These are phyloP conservation scores for Ephialtes manifestator DNA, from an alignment of 2,888 invertebrate genomes.

Conservation along the genomic window DNA sequence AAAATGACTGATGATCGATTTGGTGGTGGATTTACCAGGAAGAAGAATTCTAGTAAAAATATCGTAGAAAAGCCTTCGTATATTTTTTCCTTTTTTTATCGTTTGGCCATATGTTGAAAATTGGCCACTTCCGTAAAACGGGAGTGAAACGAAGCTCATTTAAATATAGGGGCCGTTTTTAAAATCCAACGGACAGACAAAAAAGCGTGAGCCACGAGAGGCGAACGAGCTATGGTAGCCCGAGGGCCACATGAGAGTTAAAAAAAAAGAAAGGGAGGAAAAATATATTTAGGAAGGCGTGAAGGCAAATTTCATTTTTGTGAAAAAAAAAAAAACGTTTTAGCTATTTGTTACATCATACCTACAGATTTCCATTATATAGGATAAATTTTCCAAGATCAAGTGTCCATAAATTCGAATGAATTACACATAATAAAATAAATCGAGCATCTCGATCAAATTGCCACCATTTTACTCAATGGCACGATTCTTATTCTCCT, in stretches of 20 bases:
- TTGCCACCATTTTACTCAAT: too few relatives aligned
- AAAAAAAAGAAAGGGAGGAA: conserved; percentile 11
- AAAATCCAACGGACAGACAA: conserved; percentile 53
- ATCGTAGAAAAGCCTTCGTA: conserved; percentile 23
- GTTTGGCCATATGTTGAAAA: conserved; percentile 78
- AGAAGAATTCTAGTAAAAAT: conserved; percentile 45
- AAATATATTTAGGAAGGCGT: background rate
- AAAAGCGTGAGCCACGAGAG: conserved; percentile 40
- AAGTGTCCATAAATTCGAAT: too few relatives aligned
- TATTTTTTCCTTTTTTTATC: conserved; percentile 60
- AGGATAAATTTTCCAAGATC: too few relatives aligned
- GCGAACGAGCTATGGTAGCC: conserved; percentile 55
- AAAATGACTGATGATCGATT: conserved; percentile 25
- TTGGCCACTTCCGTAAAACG: conserved; percentile 78
- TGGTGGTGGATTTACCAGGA: conserved; percentile 72
- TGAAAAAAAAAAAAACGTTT: too few relatives aligned
- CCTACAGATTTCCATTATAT: too few relatives aligned
- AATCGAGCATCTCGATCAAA: too few relatives aligned
- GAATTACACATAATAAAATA: too few relatives aligned
- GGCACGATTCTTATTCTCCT: too few relatives aligned
- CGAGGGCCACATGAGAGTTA: conserved; percentile 7
- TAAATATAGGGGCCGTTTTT: conserved; percentile 69
- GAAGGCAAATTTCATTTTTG: background rate
- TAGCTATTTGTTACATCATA: too few relatives aligned
- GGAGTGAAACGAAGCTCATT: conserved; percentile 71